Evolutionary conservation across 2,888 invertebrate species (phyloP), one percentile per base, ranked within the genome.

Genomic region (Oxyscelio sp.): DNA sequence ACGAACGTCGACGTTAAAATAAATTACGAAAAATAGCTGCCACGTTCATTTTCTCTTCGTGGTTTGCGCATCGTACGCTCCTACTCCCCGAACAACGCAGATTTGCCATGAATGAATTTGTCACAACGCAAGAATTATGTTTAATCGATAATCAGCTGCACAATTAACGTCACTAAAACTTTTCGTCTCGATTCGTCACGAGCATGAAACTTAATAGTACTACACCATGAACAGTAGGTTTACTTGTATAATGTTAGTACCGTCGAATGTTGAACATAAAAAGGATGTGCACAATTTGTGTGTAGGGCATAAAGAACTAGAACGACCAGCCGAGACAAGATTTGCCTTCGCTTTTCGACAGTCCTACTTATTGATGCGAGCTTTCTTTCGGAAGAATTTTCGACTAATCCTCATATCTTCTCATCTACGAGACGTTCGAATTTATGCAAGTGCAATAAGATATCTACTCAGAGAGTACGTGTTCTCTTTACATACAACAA

Each of bases 101-200:
- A 70, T 82, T 82, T 65, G 82, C 82, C 82, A 82, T 70, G 70
- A 77, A 75, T 75, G 82, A 75, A 82, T 74, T 81, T 82, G 82
- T 82, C 82, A 66, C 43, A 82, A 75, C 61, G 31, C 31, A 82
- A 75, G n/a, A 56, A 58, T 70, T 31, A 40, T 52, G 27, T 54
- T 9, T 43, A 82, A 40, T 61, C 27, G 31, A 45, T 52, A 66
- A 54, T 75, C 56, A 68, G 79, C 83, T 79, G 83, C 83, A 79
- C 74, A 70, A 58, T 79, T 74, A 74, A 83, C 78, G 48, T 68
- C 65, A 83, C 71, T 66, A 59, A 83, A 77, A 66, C 66, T 68
- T 48, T 4, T 38, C n/a, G n/a, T n/a, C 38, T 50, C 56, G 15
- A 34, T n/a, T 50, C 24, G 24, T 50, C 11, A 19, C 45, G 21